A percentile compares a stretch with the other conserved stretches of the same genome.
Conservation (phyloP, 1,140 invertebrate genomes). For the Penaeus chinensis region DNA sequence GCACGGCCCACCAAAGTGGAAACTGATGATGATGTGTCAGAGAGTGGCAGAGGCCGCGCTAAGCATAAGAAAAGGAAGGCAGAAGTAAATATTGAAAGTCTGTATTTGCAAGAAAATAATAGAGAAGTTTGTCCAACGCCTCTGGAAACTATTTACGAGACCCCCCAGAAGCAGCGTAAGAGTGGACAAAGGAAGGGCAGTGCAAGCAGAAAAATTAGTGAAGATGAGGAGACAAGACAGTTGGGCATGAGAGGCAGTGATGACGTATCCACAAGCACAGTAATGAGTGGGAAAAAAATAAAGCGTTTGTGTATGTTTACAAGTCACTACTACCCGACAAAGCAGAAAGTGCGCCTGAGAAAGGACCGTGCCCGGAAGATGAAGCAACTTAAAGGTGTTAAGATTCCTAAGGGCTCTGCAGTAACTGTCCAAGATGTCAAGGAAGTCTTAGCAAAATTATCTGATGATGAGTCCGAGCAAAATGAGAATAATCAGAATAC, state of each 20-base stretch:
- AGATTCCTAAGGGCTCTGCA: slow-evolving; percentile 21
- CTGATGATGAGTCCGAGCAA: slow-evolving; percentile 21
- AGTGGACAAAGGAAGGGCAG: not conserved
- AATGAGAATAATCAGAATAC: slow-evolving; percentile 13
- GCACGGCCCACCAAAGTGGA: not conserved
- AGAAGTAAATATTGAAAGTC: slow-evolving; percentile 17
- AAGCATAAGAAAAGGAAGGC: slow-evolving; percentile 24
- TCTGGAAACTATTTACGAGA: slow-evolving; percentile 44
- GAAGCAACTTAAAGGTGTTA: slow-evolving; percentile 26
- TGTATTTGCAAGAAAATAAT: slow-evolving; percentile 32
- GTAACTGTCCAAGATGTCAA: slow-evolving; percentile 16
- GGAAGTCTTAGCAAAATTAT: not conserved
- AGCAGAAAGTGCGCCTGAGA: slow-evolving; percentile 7
- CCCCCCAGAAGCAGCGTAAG: not conserved
- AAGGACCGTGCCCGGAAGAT: slow-evolving; percentile 34
- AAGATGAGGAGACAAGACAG: too few species aligned
- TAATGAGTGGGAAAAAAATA: slow-evolving; percentile 31
- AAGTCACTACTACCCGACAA: slow-evolving; percentile 26
- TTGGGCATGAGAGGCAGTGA: not conserved
- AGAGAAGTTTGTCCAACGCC: slow-evolving; percentile 22
- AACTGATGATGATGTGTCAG: not conserved
- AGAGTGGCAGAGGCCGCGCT: not conserved
- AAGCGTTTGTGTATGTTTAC: slow-evolving; percentile 36
- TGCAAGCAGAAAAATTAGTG: not conserved
- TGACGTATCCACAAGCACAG: not conserved